Percentiles rank a stretch among this genome's conserved stretches.
Conservation (phyloP, 2,797 vertebrate genomes). For the Rhinella marina region DNA sequence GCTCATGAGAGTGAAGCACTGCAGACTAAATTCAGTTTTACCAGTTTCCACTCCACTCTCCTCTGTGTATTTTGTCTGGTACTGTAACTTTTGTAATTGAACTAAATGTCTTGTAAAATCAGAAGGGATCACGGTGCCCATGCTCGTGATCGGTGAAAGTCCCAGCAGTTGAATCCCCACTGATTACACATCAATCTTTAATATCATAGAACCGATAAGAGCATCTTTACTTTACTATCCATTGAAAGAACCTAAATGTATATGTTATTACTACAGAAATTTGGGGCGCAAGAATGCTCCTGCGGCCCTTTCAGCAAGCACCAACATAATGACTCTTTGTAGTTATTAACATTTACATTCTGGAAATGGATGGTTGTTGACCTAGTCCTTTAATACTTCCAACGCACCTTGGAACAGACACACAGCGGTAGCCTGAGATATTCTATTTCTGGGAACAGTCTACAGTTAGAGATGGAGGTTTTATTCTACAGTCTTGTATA, state of each 20-base stretch:
- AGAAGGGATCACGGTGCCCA: background rate
- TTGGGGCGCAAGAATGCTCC: background rate
- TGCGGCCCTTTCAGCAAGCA: background rate
- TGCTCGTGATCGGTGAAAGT: background rate
- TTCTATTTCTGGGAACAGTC: background rate
- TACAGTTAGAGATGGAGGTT: background rate
- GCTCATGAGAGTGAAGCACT: too few relatives aligned
- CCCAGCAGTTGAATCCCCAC: background rate
- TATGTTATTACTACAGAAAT: background rate
- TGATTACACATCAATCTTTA: background rate
- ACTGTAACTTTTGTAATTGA: too few relatives aligned
- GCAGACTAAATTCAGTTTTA: too few relatives aligned
- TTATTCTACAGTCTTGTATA: background rate
- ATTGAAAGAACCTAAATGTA: background rate
- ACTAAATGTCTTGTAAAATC: too few relatives aligned
- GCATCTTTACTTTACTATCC: background rate
- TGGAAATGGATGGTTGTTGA: background rate
- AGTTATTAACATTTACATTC: conserved; percentile 14
- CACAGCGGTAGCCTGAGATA: conserved; percentile 14
- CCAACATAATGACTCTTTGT: conserved; percentile 6
- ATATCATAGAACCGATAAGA: background rate
- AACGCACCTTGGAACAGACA: conserved; percentile 1
- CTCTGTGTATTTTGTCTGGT: too few relatives aligned
- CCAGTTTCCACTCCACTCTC: too few relatives aligned
- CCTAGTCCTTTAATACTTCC: conserved; percentile 13